A percentile compares a stretch with the other conserved stretches of the same genome.
phyloP scores from a whole-genome alignment of 2,797 vertebrate genomes.

The Centropyge bicolor region DNA sequence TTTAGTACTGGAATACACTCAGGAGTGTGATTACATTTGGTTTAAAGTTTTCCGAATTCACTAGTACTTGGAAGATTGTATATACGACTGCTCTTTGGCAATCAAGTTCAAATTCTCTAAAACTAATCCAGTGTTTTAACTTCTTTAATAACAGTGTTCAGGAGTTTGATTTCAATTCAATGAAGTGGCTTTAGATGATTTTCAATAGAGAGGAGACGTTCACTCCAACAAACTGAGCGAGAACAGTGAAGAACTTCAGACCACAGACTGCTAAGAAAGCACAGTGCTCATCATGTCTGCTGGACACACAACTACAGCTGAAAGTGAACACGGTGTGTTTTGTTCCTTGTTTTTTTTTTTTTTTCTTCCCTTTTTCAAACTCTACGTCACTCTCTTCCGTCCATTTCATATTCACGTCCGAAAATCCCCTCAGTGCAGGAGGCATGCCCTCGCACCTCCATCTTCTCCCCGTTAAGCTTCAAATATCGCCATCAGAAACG shows the following conservation, averaged over 20 bases:
- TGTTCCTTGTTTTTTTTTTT: conserved; percentile 57
- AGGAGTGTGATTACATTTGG: conserved; percentile 83
- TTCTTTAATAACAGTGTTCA: conserved; percentile 56
- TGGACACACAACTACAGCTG: conserved; percentile 83
- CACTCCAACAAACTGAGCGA: conserved; percentile 79
- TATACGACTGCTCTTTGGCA: conserved; percentile 91
- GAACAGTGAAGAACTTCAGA: conserved; percentile 83
- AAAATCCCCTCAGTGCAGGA: conserved; percentile 51
- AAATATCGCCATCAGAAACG: conserved; percentile 54
- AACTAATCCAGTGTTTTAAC: conserved; percentile 47
- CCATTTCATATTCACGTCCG: conserved; percentile 45
- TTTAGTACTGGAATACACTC: conserved; percentile 80
- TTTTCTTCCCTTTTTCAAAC: conserved; percentile 54
- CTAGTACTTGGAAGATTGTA: conserved; percentile 75
- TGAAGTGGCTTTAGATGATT: conserved; percentile 16
- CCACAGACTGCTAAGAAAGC: conserved; percentile 80
- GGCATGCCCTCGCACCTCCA: conserved; percentile 56
- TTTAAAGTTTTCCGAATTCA: conserved; percentile 73
- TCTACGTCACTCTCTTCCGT: conserved; percentile 47
- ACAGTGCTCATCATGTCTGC: conserved; percentile 89
- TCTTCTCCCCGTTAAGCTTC: conserved; percentile 45
- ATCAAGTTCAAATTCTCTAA: conserved; percentile 72
- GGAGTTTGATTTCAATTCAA: conserved; percentile 44
- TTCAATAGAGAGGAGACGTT: conserved; percentile 55
- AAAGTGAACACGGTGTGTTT: conserved; percentile 78